Percentiles rank a stretch among this genome's conserved stretches.
These are phyloP conservation scores for Papilio helenus DNA, from an alignment of 1,140 invertebrate species.

Conservation along the genomic window DNA sequence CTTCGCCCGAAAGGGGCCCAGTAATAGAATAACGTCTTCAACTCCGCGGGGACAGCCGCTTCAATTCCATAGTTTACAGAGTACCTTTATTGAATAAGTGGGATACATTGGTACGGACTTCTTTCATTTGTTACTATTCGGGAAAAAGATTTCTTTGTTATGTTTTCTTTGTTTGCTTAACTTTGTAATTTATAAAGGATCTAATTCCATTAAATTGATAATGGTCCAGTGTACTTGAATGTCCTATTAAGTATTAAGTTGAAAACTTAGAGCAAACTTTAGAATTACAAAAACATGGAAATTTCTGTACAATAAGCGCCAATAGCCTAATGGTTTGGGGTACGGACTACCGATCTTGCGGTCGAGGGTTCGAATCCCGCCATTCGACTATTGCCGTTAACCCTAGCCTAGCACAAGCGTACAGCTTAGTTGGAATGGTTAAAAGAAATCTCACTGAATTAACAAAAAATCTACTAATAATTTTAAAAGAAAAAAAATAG, in stretches of 20 bases:
- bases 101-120: slow-evolving; percentile 14
- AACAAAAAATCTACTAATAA: too few relatives aligned
- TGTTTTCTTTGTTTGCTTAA: slow-evolving; percentile 17
- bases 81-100: slow-evolving; percentile 37
- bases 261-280: neutral
- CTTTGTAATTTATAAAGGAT: neutral
- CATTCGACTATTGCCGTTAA: too few relatives aligned
- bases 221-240: neutral
- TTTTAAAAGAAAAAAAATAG: too few relatives aligned
- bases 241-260: neutral
- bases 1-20: slow-evolving; percentile 6
- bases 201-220: slow-evolving; percentile 8
- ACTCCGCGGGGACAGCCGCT: slow-evolving; percentile 15
- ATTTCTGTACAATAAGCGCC: too few relatives aligned
- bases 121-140: slow-evolving; percentile 28
- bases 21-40: slow-evolving; percentile 37
- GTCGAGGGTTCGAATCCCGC: too few relatives aligned
- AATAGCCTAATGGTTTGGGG: too few relatives aligned
- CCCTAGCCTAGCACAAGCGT: too few relatives aligned
- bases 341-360: too few relatives aligned
- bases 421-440: too few relatives aligned
- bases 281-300: too few relatives aligned
- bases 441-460: too few relatives aligned
- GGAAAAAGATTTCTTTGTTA: neutral
- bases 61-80: slow-evolving; percentile 35